Percentiles rank a stretch among this genome's conserved stretches.
phyloP scores from a whole-genome alignment of 2,888 invertebrate species.

The Syrphus vitripennis region DNA sequence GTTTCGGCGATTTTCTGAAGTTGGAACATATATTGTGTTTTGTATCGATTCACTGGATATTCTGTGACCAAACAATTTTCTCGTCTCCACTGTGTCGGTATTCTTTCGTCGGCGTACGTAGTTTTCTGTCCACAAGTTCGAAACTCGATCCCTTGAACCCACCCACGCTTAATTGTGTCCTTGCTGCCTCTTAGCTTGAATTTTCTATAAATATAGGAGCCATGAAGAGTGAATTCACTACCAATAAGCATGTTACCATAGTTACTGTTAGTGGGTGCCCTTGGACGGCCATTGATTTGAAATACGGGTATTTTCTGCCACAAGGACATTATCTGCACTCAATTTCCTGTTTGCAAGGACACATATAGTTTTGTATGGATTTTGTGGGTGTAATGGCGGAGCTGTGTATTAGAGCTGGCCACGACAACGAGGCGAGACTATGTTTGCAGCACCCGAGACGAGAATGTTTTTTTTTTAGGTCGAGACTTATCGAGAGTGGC shows the following conservation, averaged over 20 bases:
- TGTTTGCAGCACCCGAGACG: too few relatives aligned
- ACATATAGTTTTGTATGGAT: slow-evolving; percentile 2
- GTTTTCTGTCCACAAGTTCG: neutral
- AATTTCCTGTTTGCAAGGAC: slow-evolving; percentile 67
- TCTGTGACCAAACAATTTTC: slow-evolving; percentile 6
- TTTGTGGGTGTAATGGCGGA: neutral
- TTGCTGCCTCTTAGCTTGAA: slow-evolving; percentile 33
- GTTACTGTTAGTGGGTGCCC: slow-evolving; percentile 51
- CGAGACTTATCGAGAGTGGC: too few relatives aligned
- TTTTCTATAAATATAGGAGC: neutral
- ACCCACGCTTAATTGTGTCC: slow-evolving; percentile 59
- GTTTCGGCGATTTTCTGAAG: slow-evolving; percentile 39
- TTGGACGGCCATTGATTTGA: slow-evolving; percentile 54
- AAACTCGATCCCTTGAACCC: neutral
- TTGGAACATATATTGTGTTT: too few relatives aligned
- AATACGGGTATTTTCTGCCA: slow-evolving; percentile 65
- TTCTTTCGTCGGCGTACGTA: slow-evolving; percentile 10
- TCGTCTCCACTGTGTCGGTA: neutral
- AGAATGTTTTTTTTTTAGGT: too few relatives aligned
- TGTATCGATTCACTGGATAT: slow-evolving; percentile 41
- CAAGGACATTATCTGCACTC: slow-evolving; percentile 73
- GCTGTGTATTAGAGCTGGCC: neutral
- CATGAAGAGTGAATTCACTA: slow-evolving; percentile 16
- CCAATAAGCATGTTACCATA: slow-evolving; percentile 65
- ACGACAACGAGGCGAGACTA: too few relatives aligned